A percentile compares a stretch with the other conserved stretches of the same genome.
Conservation (phyloP, 2,888 invertebrate species). For the Trisateles emortualis region DNA sequence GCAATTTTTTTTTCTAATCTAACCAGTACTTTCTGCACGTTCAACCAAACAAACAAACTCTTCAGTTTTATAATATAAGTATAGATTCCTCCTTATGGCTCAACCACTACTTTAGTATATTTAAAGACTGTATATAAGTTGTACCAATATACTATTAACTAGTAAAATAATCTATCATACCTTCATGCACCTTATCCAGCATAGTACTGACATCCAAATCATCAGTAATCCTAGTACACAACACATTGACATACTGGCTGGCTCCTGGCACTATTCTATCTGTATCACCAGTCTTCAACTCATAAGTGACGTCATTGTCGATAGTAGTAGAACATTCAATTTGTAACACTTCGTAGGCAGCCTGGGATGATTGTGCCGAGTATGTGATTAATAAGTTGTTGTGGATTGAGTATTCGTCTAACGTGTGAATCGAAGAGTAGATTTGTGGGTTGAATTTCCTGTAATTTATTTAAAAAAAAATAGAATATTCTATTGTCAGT, state of each 20-base stretch:
- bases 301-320: constrained; percentile 66
- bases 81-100: no score
- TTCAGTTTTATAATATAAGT: no score
- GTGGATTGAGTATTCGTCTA: constrained; percentile 71
- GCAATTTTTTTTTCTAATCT: no score
- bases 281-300: constrained; percentile 68
- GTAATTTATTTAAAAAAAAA: no score
- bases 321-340: constrained; percentile 73
- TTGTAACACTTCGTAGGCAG: constrained; percentile 77
- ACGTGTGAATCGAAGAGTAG: constrained; percentile 57
- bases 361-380: constrained; percentile 69
- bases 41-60: no score
- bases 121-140: not conserved
- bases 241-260: constrained; percentile 76
- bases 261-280: constrained; percentile 67
- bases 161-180: no score
- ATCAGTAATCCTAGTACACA: constrained; percentile 73
- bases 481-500: not conserved
- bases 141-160: not conserved
- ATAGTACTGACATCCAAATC: constrained; percentile 75
- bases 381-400: constrained; percentile 77
- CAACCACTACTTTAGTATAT: not conserved
- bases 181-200: constrained; percentile 81
- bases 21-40: no score
- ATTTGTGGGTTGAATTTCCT: constrained; percentile 68